Evolutionary conservation across 2,888 invertebrate species (phyloP).

Genomic region (Phymatocera aterrima): DNA sequence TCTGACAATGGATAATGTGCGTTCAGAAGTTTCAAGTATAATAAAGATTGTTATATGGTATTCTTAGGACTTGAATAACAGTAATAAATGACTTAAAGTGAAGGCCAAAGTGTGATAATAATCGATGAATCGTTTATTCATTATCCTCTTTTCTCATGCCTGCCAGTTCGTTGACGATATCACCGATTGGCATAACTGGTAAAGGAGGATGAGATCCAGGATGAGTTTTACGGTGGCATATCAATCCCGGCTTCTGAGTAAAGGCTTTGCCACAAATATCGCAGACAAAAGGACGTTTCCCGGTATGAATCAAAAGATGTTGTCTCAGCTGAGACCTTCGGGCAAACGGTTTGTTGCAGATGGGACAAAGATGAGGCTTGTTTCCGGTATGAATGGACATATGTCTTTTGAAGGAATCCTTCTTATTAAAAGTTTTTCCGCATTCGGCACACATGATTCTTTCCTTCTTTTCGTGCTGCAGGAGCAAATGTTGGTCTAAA

Average conservation of each 20-base stretch:
- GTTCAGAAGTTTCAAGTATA: not conserved
- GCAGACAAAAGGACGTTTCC: slow-evolving; percentile 70
- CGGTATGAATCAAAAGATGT: slow-evolving; percentile 71
- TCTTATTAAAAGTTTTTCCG: slow-evolving; percentile 71
- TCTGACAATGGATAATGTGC: not conserved
- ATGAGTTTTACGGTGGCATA: slow-evolving; percentile 72
- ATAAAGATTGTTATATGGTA: not conserved
- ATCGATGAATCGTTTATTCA: not conserved
- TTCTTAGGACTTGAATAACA: not conserved
- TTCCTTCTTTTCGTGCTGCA: slow-evolving; percentile 71
- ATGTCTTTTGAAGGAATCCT: slow-evolving; percentile 71
- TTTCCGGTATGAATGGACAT: slow-evolving; percentile 71
- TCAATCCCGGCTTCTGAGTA: slow-evolving; percentile 71
- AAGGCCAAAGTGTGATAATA: not conserved
- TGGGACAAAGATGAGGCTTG: slow-evolving; percentile 69
- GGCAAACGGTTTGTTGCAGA: slow-evolving; percentile 71
- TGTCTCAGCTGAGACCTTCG: slow-evolving; percentile 70
- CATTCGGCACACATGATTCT: slow-evolving; percentile 72
- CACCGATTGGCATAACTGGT: slow-evolving; percentile 72
- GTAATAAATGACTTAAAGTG: not conserved
- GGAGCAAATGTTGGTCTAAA: slow-evolving; percentile 69
- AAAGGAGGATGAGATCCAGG: slow-evolving; percentile 70
- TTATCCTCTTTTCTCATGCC: slow-evolving; percentile 47
- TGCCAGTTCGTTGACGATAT: slow-evolving; percentile 71
- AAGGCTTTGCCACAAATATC: slow-evolving; percentile 72